These are phyloP conservation scores for Lathamus discolor DNA, from an alignment of 2,113 vertebrate genomes.

Conservation along the genomic window DNA sequence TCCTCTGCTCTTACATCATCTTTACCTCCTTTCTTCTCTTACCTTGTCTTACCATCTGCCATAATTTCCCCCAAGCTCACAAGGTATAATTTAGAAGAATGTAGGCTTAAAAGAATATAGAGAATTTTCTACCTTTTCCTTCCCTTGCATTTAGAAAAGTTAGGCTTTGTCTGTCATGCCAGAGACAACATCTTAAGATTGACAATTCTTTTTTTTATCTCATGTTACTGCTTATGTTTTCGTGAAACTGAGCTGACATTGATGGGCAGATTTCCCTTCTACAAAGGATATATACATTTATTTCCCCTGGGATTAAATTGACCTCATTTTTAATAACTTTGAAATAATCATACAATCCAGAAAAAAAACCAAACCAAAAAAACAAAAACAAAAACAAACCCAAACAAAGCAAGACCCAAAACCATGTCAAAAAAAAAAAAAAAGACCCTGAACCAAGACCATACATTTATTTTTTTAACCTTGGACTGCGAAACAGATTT, in stretches of 20 bases:
- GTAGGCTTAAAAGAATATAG: background rate
- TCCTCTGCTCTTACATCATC: background rate
- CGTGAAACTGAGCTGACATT: background rate
- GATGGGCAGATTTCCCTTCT: background rate
- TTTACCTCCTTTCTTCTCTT: background rate
- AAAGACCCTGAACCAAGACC: background rate
- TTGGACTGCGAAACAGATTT: constrained; percentile 58
- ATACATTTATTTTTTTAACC: constrained; percentile 31
- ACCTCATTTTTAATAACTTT: background rate
- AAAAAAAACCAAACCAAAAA: background rate
- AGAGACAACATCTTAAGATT: background rate
- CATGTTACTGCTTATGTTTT: background rate
- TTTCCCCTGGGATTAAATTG: background rate
- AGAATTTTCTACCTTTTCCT: background rate
- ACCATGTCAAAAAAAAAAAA: no score
- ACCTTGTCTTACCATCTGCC: background rate
- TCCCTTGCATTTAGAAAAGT: background rate
- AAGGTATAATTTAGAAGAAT: background rate
- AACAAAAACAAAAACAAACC: background rate
- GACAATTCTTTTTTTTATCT: background rate
- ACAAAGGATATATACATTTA: background rate
- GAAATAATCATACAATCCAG: background rate
- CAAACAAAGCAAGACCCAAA: background rate
- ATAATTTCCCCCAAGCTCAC: background rate
- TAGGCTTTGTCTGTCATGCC: background rate